Evolutionary conservation across 2,113 vertebrate genomes (phyloP), one percentile per base, ranked within the genome.

Genomic region (Cynopterus brachyotis): DNA sequence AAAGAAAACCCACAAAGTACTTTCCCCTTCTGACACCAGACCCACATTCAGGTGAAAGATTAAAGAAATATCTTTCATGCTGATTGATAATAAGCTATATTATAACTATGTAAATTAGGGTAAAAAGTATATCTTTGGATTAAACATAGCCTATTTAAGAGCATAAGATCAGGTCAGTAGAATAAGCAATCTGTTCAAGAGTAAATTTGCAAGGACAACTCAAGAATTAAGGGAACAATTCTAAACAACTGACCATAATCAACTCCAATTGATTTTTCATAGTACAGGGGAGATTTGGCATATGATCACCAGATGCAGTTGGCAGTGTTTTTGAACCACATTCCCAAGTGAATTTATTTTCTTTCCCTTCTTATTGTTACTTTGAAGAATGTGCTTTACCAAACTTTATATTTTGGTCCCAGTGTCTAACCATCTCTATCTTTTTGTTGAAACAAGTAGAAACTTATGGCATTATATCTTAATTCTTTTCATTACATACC

Each of bases 311-410:
- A 95, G 69, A 82, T 79, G 67, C 24, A 88, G 73, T 60, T 83
- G 91, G 75, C 86, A 93, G 20, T 53, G 28, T 89, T 72, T 94
- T 20, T 88, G 72, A 86, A 97, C 45, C 19, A 55, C 12, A 62
- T 64, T 59, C 76, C 32, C 30, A 85, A 91, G 66, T 28, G 50
- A 78, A 78, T 83, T 62, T 55, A 32, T 8, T 86, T 81, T 20
- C 13, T 26, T 89, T 88, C 10, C 5, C 10, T 72, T 91, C 17
- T 84, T 15, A 62, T 13, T n/a, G 9, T 37, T 75, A 86, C 50
- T 91, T 72, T 92, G 88, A 95, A 85, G 30, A 90, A 50, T 75
- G 35, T 35, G 22, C 45, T 93, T 94, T 66, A 28, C 24, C 22
- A 81, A 35, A 20, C 40, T 96, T 81, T 84, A 35, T 66, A 55